Base-by-base conservation (phyloP, 2,113 vertebrate genomes). In the Cyrtonyx montezumae region DNA sequence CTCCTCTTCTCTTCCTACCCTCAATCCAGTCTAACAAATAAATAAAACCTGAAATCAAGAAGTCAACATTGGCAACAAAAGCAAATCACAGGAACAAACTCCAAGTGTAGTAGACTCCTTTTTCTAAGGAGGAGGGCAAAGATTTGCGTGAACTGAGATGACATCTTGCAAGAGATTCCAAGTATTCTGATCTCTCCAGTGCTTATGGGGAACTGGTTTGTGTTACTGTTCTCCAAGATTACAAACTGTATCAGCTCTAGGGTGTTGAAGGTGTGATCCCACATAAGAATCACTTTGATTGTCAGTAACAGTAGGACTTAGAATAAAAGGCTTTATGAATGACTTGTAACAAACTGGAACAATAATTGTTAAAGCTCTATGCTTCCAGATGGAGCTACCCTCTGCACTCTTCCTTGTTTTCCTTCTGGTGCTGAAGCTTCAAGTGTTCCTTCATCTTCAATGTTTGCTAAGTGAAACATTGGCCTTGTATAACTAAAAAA, bases 401-500 rank as follows among this genome's bases (percentile, higher is more conserved):
- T 90, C 94, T 95, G 81, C 89, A 79, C 96, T 96, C 90, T 93
- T 96, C 95, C 94, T 92, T 83, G 88, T 96, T 95, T 96, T 95
- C 63, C 91, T 97, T 95, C 96, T 97, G 98, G 98, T 98, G 98
- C 98, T 98, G 96, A 95, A 92, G 96, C 96, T 97, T 97, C 88
- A 76, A 97, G 96, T 97, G 93, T 96, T 96, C 96, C 97, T 96
- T 95, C 93, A 94, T 94, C 95, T 92, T 94, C 90, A 95, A 94
- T 95, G 95, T 94, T 96, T 94, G 92, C 94, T 71, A 96, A 94
- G 91, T 84, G 93, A 96, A 93, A 89, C 93, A 61, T 88, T 90
- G 94, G 95, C 97, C 97, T 97, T 96, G 92, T 88, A 90, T 77
- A 92, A 80, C 83, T 92, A 94, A 92, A 92, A 91, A 90, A 93